Base-by-base conservation (phyloP, 2,113 vertebrate species). In the Ciconia maguari region DNA sequence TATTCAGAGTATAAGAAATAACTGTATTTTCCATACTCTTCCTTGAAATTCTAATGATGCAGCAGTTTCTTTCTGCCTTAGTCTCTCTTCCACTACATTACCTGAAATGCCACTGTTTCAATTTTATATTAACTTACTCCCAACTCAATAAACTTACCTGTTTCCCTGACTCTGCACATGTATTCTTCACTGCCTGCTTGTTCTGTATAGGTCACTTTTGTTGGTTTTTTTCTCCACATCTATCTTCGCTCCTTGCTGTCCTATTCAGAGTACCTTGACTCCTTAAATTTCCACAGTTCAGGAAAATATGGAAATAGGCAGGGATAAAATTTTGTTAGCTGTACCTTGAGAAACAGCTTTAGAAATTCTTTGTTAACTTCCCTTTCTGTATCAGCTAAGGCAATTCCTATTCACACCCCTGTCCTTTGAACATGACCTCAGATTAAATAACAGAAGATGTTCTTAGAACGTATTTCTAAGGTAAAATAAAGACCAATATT, bases 31-130 rank as follows among this genome's bases (percentile, higher is more conserved):
- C 81, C 29, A 46, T 62, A 58, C 36, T 76, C 46, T 91, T 80
- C 83, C 68, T 55, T 94, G 71, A 89, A 94, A 91, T 89, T 81
- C 90, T 83, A 86, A 88, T 19, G 69, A 89, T 75, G 55, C 34
- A 87, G 62, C 17, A 38, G 58, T 81, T 86, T 88, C n/a, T 80
- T 69, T 94, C 68, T 91, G 72, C 72, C 13, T 32, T 74, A 70
- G 41, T 80, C 36, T 92, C 66, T 74, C 71, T 93, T 89, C 75
- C 42, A 61, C 49, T 87, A 71, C 68, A 71, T 87, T 87, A 89
- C 34, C 51, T 48, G 44, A 93, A 90, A 84, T 84, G 42, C 34
- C 29, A 68, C 60, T 38, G 27, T 81, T 93, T 83, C 52, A 91
- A 38, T 79, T 87, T 87, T 87, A 48, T 51, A 89, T 58, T 81